phyloP scores from a whole-genome alignment of 2,797 vertebrate genomes.

The Lepilemur septentrionalis region DNA sequence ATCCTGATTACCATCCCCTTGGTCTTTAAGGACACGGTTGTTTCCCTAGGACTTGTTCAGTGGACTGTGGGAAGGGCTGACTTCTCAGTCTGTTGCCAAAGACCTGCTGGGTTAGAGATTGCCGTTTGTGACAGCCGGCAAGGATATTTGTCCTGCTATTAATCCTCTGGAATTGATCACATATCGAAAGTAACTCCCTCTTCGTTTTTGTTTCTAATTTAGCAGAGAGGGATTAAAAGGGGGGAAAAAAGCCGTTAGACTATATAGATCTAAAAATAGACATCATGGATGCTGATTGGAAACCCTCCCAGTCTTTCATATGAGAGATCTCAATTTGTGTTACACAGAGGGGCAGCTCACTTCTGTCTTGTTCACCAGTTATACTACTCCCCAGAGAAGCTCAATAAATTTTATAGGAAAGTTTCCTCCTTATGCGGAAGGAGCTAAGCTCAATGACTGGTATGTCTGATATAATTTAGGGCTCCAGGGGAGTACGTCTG shows the following conservation, averaged over 20 bases:
- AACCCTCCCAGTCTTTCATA: conserved; percentile 47
- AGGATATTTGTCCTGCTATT: background rate
- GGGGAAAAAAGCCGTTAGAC: background rate
- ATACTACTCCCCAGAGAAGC: conserved; percentile 68
- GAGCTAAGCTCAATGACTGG: conserved; percentile 33
- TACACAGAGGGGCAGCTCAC: conserved; percentile 64
- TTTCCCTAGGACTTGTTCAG: background rate
- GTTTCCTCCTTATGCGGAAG: conserved; percentile 73
- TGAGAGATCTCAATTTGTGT: conserved; percentile 69
- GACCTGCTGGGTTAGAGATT: background rate
- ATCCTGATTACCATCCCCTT: background rate
- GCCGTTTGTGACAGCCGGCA: background rate
- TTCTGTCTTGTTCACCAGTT: conserved; percentile 70
- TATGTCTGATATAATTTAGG: conserved; percentile 62
- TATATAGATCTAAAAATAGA: conserved; percentile 70
- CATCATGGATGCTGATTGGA: conserved; percentile 21
- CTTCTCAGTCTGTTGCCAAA: background rate
- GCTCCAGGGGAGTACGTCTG: conserved; percentile 54
- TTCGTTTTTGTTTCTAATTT: conserved; percentile 19
- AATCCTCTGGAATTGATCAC: background rate
- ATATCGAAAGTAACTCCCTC: background rate
- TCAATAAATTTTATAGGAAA: conserved; percentile 69
- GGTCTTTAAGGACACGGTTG: background rate
- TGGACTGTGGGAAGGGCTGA: background rate
- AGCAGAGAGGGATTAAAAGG: conserved; percentile 46